Conservation (phyloP, 2,888 invertebrate genomes). For the Aplocera efformata region DNA sequence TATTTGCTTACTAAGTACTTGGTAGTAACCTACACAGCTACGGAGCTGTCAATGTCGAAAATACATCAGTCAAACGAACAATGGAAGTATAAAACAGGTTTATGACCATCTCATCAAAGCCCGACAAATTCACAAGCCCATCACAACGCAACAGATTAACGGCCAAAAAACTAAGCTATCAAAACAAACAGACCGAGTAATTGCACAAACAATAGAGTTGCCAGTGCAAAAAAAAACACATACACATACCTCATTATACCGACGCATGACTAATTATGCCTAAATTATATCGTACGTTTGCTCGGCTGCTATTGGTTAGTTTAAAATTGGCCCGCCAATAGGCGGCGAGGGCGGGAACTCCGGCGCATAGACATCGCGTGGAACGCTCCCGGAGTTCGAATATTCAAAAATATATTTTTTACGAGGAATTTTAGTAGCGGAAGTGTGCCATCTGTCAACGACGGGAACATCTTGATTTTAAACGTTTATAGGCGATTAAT, state of each 20-base stretch:
- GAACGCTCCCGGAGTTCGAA: conserved; percentile 50
- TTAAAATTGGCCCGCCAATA: conserved; percentile 66
- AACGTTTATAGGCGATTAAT: too few species aligned
- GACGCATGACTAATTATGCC: conserved; percentile 77
- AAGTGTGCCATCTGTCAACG: conserved; percentile 27
- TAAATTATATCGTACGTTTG: conserved; percentile 65
- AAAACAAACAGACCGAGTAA: conserved; percentile 28
- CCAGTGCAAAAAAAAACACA: conserved; percentile 30
- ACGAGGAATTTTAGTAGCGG: conserved; percentile 20
- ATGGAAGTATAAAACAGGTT: too few species aligned
- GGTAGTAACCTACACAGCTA: too few species aligned
- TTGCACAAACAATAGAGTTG: conserved; percentile 33
- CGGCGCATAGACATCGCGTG: conserved; percentile 58
- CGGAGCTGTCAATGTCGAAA: too few species aligned
- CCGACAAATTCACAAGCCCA: conserved; percentile 16
- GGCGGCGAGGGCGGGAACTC: conserved; percentile 65
- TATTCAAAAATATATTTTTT: conserved; percentile 37
- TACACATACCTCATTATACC: conserved; percentile 41
- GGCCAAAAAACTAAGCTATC: conserved; percentile 20
- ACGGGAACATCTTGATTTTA: conserved; percentile 14
- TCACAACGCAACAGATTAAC: conserved; percentile 17
- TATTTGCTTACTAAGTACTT: too few species aligned
- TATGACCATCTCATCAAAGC: conserved; percentile 11
- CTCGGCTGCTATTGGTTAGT: conserved; percentile 58
- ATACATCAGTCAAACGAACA: too few species aligned